Percentiles rank a stretch among this genome's conserved stretches.
These are phyloP conservation scores for Arrhamphus sclerolepis DNA, from an alignment of 2,797 vertebrate genomes.

Conservation along the genomic window DNA sequence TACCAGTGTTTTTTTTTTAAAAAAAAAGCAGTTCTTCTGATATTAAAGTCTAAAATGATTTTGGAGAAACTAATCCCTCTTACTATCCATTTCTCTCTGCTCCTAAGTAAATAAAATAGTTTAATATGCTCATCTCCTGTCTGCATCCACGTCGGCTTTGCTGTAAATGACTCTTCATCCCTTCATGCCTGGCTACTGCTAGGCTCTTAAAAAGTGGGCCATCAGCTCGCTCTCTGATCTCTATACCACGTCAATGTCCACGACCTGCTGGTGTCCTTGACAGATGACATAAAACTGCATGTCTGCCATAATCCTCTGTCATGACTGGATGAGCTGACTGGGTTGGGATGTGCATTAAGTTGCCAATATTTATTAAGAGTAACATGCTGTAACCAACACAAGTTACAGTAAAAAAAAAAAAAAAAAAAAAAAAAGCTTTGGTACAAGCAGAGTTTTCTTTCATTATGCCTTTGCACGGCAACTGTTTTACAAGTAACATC, in stretches of 20 bases:
- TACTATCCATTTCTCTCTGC: slow-evolving; percentile 17
- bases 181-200: slow-evolving; percentile 12
- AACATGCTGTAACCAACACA: slow-evolving; percentile 8
- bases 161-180: slow-evolving; percentile 33
- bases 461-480: neutral
- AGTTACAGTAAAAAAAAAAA: neutral
- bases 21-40: neutral
- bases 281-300: slow-evolving; percentile 16
- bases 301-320: slow-evolving; percentile 46
- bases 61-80: slow-evolving; percentile 24
- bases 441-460: neutral
- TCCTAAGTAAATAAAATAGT: slow-evolving; percentile 31
- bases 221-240: slow-evolving; percentile 31
- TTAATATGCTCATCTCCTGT: slow-evolving; percentile 30
- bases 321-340: slow-evolving; percentile 28
- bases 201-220: slow-evolving; percentile 19
- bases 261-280: slow-evolving; percentile 42
- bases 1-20: neutral
- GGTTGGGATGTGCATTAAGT: slow-evolving; percentile 20
- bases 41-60: slow-evolving; percentile 13
- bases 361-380: slow-evolving; percentile 12
- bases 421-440: neutral
- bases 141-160: slow-evolving; percentile 34
- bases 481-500: slow-evolving; percentile 16
- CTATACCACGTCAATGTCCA: slow-evolving; percentile 6